Evolutionary conservation across 2,888 invertebrate species (phyloP), one percentile per base, ranked within the genome.

Genomic region (Stomorhina lunata): DNA sequence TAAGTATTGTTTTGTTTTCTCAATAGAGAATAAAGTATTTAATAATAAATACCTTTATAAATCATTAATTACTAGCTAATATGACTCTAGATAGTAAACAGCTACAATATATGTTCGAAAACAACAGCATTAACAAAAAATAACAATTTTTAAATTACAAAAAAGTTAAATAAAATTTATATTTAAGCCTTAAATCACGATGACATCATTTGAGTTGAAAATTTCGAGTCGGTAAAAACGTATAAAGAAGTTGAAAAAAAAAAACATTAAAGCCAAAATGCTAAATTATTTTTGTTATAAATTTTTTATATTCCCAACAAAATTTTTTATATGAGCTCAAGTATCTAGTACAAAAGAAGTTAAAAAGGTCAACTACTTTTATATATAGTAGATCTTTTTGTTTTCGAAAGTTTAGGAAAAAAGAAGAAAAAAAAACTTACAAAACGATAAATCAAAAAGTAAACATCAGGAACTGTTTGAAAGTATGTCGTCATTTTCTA

Each of bases 281-380:
- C 40, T 4, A 25, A 34, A 45, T 37, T 37, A 17, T 43, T 43
- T 43, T 43, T 6, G 17, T 2, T 15, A 15, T 15, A 17, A 43
- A 43, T n/a, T 43, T 6, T 69, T 57, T 57, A 15, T 15, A 53
- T 17, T 40, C 22, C 25, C 12, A 53, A 53, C 37, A 40, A 68
- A 7, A n/a, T 25, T 17, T 7, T 29, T 29, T n/a, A n/a, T n/a
- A n/a, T 45, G 12, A 37, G 32, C 6, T n/a, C 22, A 63, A 15
- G 27, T 34, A 6, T n/a, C 34, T n/a, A n/a, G n/a, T n/a, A n/a
- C n/a, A n/a, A n/a, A 17, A 34, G 20, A 50, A 72, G 61, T 40
- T 72, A 50, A 63, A 73, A 63, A 73, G 72, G 50, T 73, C 61
- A 73, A 40, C 17, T 15, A 27, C n/a, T n/a, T n/a, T n/a, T n/a